phyloP scores from a whole-genome alignment of 1,140 invertebrate species.

The Luehdorfia chinensis region DNA sequence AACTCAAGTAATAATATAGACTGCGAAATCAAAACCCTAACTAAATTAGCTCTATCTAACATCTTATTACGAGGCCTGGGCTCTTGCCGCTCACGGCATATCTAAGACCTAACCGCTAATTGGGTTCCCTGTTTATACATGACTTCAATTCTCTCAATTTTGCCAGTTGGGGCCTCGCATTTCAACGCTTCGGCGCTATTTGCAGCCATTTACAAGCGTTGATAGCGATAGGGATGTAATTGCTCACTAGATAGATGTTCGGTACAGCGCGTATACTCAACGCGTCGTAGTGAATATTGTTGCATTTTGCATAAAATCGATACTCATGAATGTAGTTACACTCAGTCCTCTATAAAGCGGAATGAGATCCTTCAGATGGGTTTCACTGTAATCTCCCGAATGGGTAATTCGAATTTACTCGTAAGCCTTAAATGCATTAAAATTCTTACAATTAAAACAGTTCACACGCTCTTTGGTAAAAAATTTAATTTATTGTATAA shows the following conservation, averaged over 20 bases:
- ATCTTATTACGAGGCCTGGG: slow-evolving; percentile 26
- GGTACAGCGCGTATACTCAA: slow-evolving; percentile 51
- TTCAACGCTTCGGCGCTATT: slow-evolving; percentile 34
- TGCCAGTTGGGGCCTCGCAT: slow-evolving; percentile 34
- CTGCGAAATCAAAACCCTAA: slow-evolving; percentile 30
- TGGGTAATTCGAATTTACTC: slow-evolving; percentile 1
- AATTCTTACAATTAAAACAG: too few species aligned
- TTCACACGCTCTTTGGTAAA: too few species aligned
- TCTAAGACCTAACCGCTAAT: slow-evolving; percentile 35
- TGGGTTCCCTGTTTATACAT: slow-evolving; percentile 43
- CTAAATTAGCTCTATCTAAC: slow-evolving; percentile 39
- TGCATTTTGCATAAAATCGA: slow-evolving; percentile 77
- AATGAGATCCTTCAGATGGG: slow-evolving; percentile 51
- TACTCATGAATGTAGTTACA: slow-evolving; percentile 69
- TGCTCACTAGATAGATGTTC: slow-evolving; percentile 55
- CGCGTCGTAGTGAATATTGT: slow-evolving; percentile 72
- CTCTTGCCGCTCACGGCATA: slow-evolving; percentile 17
- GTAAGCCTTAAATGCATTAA: not conserved
- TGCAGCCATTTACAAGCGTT: slow-evolving; percentile 50
- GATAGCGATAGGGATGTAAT: slow-evolving; percentile 58
- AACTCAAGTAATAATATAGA: slow-evolving; percentile 38
- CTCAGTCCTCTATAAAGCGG: slow-evolving; percentile 39
- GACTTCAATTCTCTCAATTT: slow-evolving; percentile 44
- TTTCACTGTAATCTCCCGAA: slow-evolving; percentile 45
- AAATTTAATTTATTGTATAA: slow-evolving; percentile 19